phyloP scores from a whole-genome alignment of 30 jellyfish, hydroid and myxozoan species.

The Pseudorhiza aurosa region DNA sequence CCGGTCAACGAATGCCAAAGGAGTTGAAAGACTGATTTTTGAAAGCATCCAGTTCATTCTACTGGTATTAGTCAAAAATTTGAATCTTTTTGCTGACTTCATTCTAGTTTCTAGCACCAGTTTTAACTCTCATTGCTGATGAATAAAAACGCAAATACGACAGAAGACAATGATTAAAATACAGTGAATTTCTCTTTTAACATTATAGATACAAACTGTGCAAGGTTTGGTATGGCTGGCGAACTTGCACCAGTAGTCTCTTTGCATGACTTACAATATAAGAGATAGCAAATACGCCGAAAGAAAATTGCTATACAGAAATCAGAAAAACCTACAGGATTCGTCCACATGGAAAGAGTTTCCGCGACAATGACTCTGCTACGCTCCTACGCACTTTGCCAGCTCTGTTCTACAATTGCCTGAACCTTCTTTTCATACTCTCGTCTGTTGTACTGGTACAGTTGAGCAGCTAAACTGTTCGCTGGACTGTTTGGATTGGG shows the following conservation, averaged over 20 bases:
- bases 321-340: background rate
- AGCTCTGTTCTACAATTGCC: conserved; percentile 92
- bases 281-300: background rate
- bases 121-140: no score
- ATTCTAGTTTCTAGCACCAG: no score
- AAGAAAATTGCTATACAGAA: background rate
- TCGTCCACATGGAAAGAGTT: background rate
- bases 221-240: background rate
- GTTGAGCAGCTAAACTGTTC: conserved; percentile 94
- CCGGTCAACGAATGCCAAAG: no score
- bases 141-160: no score
- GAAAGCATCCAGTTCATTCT: no score
- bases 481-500: conserved; percentile 99
- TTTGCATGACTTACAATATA: background rate
- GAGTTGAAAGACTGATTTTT: no score
- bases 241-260: background rate
- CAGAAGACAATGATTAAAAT: no score
- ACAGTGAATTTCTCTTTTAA: no score
- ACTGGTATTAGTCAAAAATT: no score
- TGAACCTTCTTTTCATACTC: conserved; percentile 91
- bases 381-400: conserved; percentile 78
- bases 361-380: no score
- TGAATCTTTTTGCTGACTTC: no score
- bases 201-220: background rate
- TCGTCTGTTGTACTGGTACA: conserved; percentile 85